Base-by-base conservation (phyloP, 2,888 invertebrate genomes). In the Pyrgus malvae region DNA sequence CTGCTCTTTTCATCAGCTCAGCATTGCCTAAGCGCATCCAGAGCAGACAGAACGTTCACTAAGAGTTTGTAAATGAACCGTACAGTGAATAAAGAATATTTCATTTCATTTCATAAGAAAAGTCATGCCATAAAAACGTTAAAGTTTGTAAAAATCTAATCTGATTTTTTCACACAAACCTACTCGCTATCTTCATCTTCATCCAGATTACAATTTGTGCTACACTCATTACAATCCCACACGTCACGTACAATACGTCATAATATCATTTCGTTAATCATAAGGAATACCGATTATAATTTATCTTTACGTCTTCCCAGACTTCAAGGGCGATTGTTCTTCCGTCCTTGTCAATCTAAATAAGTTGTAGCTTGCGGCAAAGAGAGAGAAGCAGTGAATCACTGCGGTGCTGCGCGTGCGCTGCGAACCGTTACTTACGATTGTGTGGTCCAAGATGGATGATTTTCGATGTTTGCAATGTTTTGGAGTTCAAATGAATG, bases 251-350 rank as follows among this genome's bases (percentile, higher is more conserved):
- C 42, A 33, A 33, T 11, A 49, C 59, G 57, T 55, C 61, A 59
- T 64, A n/a, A n/a, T n/a, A 71, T 68, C 63, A 69, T 70, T 72
- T 68, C 68, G 74, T 72, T 76, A 76, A 76, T 78, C 73, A 70
- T 69, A 66, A 57, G 40, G 61, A 61, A 56, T 6, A 35, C 35
- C 67, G 67, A 76, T 74, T 74, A 71, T 64, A 73, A 68, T 75
- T 72, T 72, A 77, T 76, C 72, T 74, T 78, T 50, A 74, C 77
- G 76, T 77, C 72, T 76, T 76, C 69, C 73, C 69, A 72, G 67
- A 72, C 65, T 70, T 81, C 75, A 80, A 80, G 82, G 76, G 72
- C 72, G 68, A 79, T 83, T 83, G 81, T 82, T 83, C 48, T 61
- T 51, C 31, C 49, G 12, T 78, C 80, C 68, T 75, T 6, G 65